Evolutionary conservation across 1,140 invertebrate genomes (phyloP).

Genomic region (Vollenhovia emeryi): DNA sequence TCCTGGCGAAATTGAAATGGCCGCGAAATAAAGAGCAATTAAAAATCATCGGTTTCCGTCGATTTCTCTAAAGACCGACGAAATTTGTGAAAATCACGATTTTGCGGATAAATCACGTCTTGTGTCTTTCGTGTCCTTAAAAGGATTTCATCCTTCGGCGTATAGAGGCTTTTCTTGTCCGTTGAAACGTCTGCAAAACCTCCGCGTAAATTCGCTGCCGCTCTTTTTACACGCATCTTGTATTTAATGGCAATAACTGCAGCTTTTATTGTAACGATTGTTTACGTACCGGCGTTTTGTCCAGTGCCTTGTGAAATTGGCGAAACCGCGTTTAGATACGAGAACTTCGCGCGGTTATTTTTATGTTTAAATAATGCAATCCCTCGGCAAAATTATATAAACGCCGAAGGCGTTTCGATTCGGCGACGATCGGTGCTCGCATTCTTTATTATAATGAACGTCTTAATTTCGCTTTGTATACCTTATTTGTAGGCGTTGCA

Average conservation of each 20-base stretch:
- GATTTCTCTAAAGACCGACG: background rate
- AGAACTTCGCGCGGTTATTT: background rate
- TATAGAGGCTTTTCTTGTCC: background rate
- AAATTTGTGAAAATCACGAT: background rate
- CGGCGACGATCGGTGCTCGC: background rate
- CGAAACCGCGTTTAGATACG: background rate
- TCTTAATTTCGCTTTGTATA: background rate
- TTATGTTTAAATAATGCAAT: background rate
- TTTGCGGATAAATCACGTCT: background rate
- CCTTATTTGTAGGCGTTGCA: slow-evolving; percentile 1
- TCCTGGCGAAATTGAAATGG: background rate
- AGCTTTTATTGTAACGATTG: background rate
- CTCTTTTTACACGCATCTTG: background rate
- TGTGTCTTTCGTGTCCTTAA: background rate
- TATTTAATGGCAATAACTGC: background rate
- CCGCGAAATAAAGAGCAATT: background rate
- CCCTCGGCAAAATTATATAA: background rate
- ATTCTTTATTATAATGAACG: background rate
- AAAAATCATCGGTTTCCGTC: background rate
- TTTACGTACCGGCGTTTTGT: background rate
- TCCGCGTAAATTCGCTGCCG: background rate
- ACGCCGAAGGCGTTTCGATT: too few species aligned
- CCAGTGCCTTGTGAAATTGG: background rate
- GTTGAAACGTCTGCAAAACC: background rate
- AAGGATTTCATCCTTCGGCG: background rate